phyloP scores from a whole-genome alignment of 2,113 vertebrate genomes.

The Ptychochromis oligacanthus region DNA sequence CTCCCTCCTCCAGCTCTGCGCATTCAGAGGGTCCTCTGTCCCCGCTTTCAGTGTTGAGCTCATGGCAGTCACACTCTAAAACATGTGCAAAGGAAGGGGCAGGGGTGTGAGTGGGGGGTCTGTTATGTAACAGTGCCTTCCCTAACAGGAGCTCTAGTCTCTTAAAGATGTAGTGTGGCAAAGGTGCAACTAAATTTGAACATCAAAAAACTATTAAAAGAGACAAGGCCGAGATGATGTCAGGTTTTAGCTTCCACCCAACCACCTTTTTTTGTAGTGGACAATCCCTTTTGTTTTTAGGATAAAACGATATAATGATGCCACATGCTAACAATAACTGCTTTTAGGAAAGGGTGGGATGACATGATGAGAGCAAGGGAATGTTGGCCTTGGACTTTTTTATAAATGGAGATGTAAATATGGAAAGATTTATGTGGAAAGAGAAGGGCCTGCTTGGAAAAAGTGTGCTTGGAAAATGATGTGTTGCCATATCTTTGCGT shows the following conservation, averaged over 20 bases:
- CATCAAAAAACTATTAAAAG: conserved; percentile 48
- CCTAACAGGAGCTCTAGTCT: conserved; percentile 55
- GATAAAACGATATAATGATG: conserved; percentile 28
- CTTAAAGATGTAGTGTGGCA: conserved; percentile 52
- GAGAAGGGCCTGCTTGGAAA: conserved; percentile 49
- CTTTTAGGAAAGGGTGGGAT: conserved; percentile 72
- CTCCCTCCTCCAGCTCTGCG: conserved; percentile 45
- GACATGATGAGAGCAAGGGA: conserved; percentile 61
- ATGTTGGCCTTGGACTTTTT: conserved; percentile 64
- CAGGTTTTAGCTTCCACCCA: conserved; percentile 9
- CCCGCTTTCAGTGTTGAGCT: conserved; percentile 60
- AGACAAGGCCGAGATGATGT: conserved; percentile 58
- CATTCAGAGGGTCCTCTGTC: conserved; percentile 66
- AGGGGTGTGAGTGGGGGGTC: conserved; percentile 6
- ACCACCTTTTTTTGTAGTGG: neutral
- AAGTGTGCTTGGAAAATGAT: conserved; percentile 36
- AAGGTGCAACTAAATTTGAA: conserved; percentile 37
- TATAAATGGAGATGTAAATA: conserved; percentile 68
- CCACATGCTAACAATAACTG: conserved; percentile 65
- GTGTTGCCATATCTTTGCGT: conserved; percentile 52
- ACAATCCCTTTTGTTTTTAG: conserved; percentile 60
- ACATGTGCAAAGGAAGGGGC: conserved; percentile 65
- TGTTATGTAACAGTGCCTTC: conserved; percentile 63
- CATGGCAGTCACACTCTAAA: conserved; percentile 66
- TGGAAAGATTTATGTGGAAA: conserved; percentile 69